A percentile compares a stretch with the other conserved stretches of the same genome.
Evolutionary conservation across 2,113 vertebrate genomes (phyloP).

Genomic region (Cheilinus undulatus): DNA sequence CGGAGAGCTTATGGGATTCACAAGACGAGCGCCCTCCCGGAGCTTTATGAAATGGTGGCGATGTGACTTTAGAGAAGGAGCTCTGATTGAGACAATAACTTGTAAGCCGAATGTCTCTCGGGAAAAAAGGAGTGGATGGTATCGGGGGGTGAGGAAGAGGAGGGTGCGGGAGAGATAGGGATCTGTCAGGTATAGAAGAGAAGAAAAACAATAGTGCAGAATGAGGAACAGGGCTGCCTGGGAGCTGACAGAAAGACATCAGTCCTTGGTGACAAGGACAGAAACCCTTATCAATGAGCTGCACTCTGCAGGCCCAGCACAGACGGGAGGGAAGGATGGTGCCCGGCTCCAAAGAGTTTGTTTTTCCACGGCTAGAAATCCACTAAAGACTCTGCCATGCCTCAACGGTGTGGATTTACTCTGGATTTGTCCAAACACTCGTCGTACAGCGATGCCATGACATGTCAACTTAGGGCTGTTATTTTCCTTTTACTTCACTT

Average conservation of each 20-base stretch:
- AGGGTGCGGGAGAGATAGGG: constrained; percentile 27
- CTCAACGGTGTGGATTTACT: constrained; percentile 39
- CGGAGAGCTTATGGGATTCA: constrained; percentile 28
- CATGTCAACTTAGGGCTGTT: constrained; percentile 18
- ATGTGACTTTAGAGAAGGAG: constrained; percentile 36
- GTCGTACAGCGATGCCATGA: constrained; percentile 10
- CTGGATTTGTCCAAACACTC: constrained; percentile 50
- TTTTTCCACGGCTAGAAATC: constrained; percentile 55
- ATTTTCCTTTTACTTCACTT: not conserved
- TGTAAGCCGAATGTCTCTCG: constrained; percentile 21
- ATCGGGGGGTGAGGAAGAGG: constrained; percentile 11
- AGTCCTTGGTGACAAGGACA: constrained; percentile 79
- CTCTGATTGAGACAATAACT: constrained; percentile 63
- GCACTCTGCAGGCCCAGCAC: constrained; percentile 59
- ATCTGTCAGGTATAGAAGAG: constrained; percentile 60
- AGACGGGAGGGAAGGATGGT: constrained; percentile 15
- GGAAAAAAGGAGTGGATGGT: constrained; percentile 14
- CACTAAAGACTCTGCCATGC: constrained; percentile 45
- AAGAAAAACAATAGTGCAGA: constrained; percentile 61
- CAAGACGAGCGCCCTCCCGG: constrained; percentile 9
- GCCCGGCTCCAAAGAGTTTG: constrained; percentile 49
- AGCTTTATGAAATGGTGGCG: constrained; percentile 33
- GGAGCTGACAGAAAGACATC: constrained; percentile 77
- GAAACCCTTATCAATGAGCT: constrained; percentile 73
- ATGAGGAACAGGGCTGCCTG: constrained; percentile 77